These are phyloP conservation scores for Anoncus sp. DNA, from an alignment of 2,888 invertebrate species.

Conservation along the genomic window DNA sequence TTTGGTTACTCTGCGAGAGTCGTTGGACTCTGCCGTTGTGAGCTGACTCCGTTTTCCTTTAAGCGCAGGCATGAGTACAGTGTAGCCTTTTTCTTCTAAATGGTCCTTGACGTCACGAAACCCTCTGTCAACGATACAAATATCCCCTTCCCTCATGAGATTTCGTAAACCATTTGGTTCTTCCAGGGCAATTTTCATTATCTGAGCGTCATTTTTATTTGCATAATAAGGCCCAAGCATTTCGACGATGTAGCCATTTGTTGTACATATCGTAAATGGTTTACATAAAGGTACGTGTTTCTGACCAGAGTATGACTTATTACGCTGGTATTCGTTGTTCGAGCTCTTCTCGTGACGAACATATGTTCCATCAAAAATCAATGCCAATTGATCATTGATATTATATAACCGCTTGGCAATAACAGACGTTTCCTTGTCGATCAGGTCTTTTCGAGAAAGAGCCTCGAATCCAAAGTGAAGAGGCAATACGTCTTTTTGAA, in stretches of 20 bases:
- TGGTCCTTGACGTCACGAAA: conserved; percentile 64
- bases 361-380: conserved; percentile 58
- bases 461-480: conserved; percentile 55
- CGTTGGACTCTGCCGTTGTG: conserved; percentile 62
- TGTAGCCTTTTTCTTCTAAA: conserved; percentile 56
- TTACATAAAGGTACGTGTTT: conserved; percentile 70
- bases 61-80: conserved; percentile 67
- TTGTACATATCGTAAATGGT: conserved; percentile 70
- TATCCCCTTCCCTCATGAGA: conserved; percentile 61
- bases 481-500: conserved; percentile 67
- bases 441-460: conserved; percentile 57
- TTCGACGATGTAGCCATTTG: conserved; percentile 67
- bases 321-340: conserved; percentile 62
- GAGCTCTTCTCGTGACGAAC: conserved; percentile 63
- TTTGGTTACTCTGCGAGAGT: conserved; percentile 61
- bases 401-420: conserved; percentile 56
- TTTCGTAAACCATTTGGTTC: conserved; percentile 59
- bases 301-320: conserved; percentile 66
- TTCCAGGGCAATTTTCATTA: conserved; percentile 63
- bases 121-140: conserved; percentile 67
- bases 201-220: conserved; percentile 67
- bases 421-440: conserved; percentile 56
- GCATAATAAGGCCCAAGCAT: conserved; percentile 65
- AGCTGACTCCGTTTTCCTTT: conserved; percentile 69
- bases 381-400: conserved; percentile 53